Conservation (phyloP, 1,140 invertebrate species). For the Polypedilum pembai region DNA sequence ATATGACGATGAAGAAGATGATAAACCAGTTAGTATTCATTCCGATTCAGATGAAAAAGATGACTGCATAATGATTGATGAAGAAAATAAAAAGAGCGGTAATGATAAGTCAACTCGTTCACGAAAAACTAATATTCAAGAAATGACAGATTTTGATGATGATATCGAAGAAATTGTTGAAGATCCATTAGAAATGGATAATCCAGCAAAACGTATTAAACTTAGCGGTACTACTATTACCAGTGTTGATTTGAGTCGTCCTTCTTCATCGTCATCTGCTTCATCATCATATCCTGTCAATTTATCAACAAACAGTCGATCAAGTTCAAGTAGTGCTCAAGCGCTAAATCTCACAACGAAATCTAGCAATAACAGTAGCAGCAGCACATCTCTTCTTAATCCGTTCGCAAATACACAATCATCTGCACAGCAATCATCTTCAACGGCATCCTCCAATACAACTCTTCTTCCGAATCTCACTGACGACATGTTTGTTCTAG, state of each 20-base stretch:
- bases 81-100: conserved; percentile 18
- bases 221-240: conserved; percentile 30
- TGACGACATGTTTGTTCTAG: conserved; percentile 84
- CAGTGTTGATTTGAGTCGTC: conserved; percentile 37
- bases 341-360: conserved; percentile 29
- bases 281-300: conserved; percentile 21
- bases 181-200: conserved; percentile 58
- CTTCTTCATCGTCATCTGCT: conserved; percentile 16
- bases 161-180: conserved; percentile 68
- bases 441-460: conserved; percentile 45
- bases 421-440: conserved; percentile 37
- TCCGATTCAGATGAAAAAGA: conserved; percentile 34
- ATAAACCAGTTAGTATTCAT: conserved; percentile 35
- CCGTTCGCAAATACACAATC: conserved; percentile 34
- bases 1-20: conserved; percentile 29
- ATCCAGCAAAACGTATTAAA: conserved; percentile 36
- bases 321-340: conserved; percentile 34
- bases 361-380: not conserved
- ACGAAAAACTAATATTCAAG: conserved; percentile 35
- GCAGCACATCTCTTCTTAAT: conserved; percentile 23
- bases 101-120: conserved; percentile 47
- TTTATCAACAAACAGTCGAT: conserved; percentile 39
- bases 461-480: conserved; percentile 68
- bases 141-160: conserved; percentile 42
- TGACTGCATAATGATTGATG: not conserved